Percentiles rank a stretch among this genome's conserved stretches.
Conservation (phyloP, 2,888 invertebrate species). For the Cantharis rustica region DNA sequence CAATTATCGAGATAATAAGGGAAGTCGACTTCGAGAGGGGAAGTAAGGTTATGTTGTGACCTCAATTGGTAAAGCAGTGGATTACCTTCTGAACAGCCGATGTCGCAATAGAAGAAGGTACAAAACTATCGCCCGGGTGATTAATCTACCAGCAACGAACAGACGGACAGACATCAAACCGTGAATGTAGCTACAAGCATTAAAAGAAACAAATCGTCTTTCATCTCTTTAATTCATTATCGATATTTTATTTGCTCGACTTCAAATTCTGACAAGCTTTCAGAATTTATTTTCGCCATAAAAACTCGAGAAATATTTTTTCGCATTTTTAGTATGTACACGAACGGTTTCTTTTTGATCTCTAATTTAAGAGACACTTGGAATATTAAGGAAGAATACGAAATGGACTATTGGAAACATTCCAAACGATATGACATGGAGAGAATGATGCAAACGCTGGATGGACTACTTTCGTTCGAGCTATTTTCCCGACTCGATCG, state of each 20-base stretch:
- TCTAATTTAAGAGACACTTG: background rate
- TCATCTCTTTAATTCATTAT: background rate
- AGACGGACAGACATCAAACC: background rate
- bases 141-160: background rate
- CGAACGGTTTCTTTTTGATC: background rate
- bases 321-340: background rate
- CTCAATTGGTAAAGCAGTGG: background rate
- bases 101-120: background rate
- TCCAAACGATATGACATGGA: background rate
- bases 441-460: background rate
- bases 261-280: background rate
- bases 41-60: background rate
- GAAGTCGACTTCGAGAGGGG: background rate
- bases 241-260: background rate
- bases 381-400: background rate
- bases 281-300: background rate
- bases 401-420: background rate
- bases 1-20: background rate
- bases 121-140: background rate
- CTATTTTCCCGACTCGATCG: background rate
- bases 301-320: background rate
- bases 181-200: background rate
- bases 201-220: background rate
- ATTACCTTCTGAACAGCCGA: background rate
- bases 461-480: background rate